A percentile compares a stretch with the other conserved stretches of the same genome.
Evolutionary conservation across 2,888 invertebrate genomes (phyloP).

Genomic region (Cephus spinipes): DNA sequence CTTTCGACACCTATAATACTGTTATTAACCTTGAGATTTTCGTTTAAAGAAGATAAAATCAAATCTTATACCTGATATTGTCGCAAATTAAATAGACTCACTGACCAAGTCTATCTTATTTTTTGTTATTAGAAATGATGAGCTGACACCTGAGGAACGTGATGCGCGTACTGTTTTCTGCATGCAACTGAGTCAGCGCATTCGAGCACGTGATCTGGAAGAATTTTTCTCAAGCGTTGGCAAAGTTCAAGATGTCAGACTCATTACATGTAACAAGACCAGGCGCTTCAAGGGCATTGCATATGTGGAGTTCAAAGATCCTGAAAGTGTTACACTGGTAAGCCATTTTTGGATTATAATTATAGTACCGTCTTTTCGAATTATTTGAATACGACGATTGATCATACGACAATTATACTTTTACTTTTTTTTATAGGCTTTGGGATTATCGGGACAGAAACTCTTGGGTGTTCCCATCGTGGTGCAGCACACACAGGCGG

Average conservation of each 20-base stretch:
- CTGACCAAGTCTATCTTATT: too few relatives aligned
- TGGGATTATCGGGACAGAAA: constrained; percentile 96
- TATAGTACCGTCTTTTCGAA: too few relatives aligned
- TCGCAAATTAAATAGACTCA: too few relatives aligned
- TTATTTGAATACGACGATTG: too few relatives aligned
- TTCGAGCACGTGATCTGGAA: constrained; percentile 93
- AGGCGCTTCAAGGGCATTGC: constrained; percentile 98
- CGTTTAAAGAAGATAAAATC: too few relatives aligned
- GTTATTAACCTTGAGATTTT: too few relatives aligned
- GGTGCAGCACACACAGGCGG: constrained; percentile 97
- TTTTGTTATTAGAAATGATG: constrained; percentile 61
- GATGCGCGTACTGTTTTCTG: constrained; percentile 99
- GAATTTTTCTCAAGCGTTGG: constrained; percentile 99
- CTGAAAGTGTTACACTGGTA: constrained; percentile 95
- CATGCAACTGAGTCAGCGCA: constrained; percentile 96
- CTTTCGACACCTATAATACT: too few relatives aligned
- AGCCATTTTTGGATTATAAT: constrained; percentile 55
- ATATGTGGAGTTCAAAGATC: constrained; percentile 99
- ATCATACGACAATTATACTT: too few relatives aligned
- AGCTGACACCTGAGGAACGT: constrained; percentile 94
- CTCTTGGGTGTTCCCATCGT: constrained; percentile 96
- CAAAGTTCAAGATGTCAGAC: constrained; percentile 96
- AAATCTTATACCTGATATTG: too few relatives aligned
- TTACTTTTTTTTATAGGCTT: constrained; percentile 72
- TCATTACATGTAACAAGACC: constrained; percentile 99